A percentile compares a stretch with the other conserved stretches of the same genome.
phyloP scores from a whole-genome alignment of 2,888 invertebrate genomes.

The Drosophila prolongata region DNA sequence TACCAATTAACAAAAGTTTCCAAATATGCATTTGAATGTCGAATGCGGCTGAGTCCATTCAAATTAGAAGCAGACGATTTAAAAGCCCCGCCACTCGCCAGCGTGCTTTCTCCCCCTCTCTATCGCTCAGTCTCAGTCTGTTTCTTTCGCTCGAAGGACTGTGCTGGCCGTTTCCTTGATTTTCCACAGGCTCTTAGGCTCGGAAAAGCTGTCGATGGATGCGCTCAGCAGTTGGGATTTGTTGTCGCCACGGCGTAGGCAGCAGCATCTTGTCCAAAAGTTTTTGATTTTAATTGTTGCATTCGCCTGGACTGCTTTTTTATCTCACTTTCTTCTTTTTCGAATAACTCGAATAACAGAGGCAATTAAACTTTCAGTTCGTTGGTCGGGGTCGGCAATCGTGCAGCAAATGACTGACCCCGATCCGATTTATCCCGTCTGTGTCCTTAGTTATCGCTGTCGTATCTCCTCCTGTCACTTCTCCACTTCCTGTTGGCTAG shows the following conservation, averaged over 20 bases:
- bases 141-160: slow-evolving; percentile 13
- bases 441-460: slow-evolving; percentile 37
- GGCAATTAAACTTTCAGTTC: slow-evolving; percentile 75
- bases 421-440: slow-evolving; percentile 62
- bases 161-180: slow-evolving; percentile 8
- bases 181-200: slow-evolving; percentile 30
- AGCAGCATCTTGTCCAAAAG: slow-evolving; percentile 72
- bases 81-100: slow-evolving; percentile 47
- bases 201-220: slow-evolving; percentile 59
- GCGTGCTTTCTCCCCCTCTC: slow-evolving; percentile 22
- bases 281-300: slow-evolving; percentile 78
- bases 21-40: slow-evolving; percentile 84
- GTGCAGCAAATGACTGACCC: slow-evolving; percentile 77
- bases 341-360: slow-evolving; percentile 20
- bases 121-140: background rate
- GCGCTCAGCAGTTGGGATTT: slow-evolving; percentile 55
- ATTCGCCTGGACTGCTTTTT: slow-evolving; percentile 40
- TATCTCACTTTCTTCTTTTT: background rate
- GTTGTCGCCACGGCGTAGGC: slow-evolving; percentile 62
- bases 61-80: slow-evolving; percentile 77
- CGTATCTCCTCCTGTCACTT: slow-evolving; percentile 14
- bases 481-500: slow-evolving; percentile 16
- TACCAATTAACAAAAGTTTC: slow-evolving; percentile 83
- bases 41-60: slow-evolving; percentile 83
- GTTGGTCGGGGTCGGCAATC: slow-evolving; percentile 66